Evolutionary conservation across 2,888 invertebrate species (phyloP), one percentile per base, ranked within the genome.

Genomic region (Synergus itoensis): DNA sequence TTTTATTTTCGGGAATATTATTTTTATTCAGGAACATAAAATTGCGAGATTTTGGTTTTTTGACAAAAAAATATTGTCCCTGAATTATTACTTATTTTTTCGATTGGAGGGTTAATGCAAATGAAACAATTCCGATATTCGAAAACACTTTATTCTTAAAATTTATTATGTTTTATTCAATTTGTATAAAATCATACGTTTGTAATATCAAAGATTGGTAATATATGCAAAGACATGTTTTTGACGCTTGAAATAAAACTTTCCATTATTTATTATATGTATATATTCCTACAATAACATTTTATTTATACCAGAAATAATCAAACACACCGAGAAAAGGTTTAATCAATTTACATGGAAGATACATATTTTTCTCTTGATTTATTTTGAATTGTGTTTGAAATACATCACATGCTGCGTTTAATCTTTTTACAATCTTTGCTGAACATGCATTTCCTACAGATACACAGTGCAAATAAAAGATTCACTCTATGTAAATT

Each of bases 261-360:
- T 36, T 36, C 36, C 36, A 14, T 16, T 43, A 43, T 11, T 43
- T 11, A 43, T 11, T 11, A 11, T 43, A 43, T 16, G 16, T 48
- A 36, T 36, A 36, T 16, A 5, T 4, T 45, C 3, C 16, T 16
- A 16, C 7, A n/a, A n/a, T n/a, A n/a, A n/a, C n/a, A 48, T n/a
- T 2, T 16, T n/a, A 53, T n/a, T 53, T 53, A 41, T 64, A n/a
- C n/a, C 40, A 7, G 64, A 41, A 80, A 80, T n/a, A n/a, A 62
- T 73, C 36, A 16, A 8, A n/a, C 16, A 53, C 7, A 53, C 1
- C 16, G 53, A n/a, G 40, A 36, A 76, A 76, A 75, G 57, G 63
- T 64, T 36, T 45, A n/a, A 41, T 76, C 57, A 53, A 62, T 67
- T 76, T 63, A 21, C 62, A 45, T 62, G 41, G 76, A 65, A 41